Percentiles rank a stretch among this genome's conserved stretches.
These are phyloP conservation scores for Tinamus major DNA, from an alignment of 2,797 vertebrate species.

Conservation along the genomic window DNA sequence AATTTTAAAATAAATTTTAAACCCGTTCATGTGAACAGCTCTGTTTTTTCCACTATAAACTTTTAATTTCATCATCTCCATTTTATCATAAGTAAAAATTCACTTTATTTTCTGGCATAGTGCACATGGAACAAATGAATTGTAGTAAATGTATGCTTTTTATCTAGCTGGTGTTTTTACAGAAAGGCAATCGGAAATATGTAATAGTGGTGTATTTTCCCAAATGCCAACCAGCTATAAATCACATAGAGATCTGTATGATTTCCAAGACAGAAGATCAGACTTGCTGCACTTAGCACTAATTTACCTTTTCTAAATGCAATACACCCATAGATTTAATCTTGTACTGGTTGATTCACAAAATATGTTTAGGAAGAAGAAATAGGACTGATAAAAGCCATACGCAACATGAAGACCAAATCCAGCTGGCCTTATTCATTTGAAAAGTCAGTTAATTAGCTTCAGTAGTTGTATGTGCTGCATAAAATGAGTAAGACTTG, in stretches of 20 bases:
- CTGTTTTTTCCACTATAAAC: slow-evolving; percentile 57
- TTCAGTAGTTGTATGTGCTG: slow-evolving; percentile 20
- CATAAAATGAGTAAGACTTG: neutral
- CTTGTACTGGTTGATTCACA: neutral
- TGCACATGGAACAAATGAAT: slow-evolving; percentile 51
- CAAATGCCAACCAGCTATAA: slow-evolving; percentile 49
- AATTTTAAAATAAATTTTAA: slow-evolving; percentile 54
- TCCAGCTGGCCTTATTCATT: neutral
- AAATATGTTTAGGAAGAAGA: slow-evolving; percentile 18
- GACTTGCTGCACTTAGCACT: slow-evolving; percentile 27
- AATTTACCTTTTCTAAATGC: slow-evolving; percentile 58
- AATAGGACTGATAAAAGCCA: slow-evolving; percentile 14
- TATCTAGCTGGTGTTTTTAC: slow-evolving; percentile 68
- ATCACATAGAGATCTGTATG: slow-evolving; percentile 26
- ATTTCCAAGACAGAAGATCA: slow-evolving; percentile 44
- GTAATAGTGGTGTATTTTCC: slow-evolving; percentile 68
- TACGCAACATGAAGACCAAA: neutral
- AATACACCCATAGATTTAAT: slow-evolving; percentile 1
- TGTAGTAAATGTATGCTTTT: slow-evolving; percentile 66
- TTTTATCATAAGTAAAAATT: slow-evolving; percentile 57
- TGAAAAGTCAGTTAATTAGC: slow-evolving; percentile 36
- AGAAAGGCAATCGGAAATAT: slow-evolving; percentile 56
- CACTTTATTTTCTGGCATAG: slow-evolving; percentile 39
- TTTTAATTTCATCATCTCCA: slow-evolving; percentile 56
- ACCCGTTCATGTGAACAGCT: slow-evolving; percentile 20